phyloP scores from a whole-genome alignment of 2,113 vertebrate species.

The Hypocryptadius cinnamomeus region DNA sequence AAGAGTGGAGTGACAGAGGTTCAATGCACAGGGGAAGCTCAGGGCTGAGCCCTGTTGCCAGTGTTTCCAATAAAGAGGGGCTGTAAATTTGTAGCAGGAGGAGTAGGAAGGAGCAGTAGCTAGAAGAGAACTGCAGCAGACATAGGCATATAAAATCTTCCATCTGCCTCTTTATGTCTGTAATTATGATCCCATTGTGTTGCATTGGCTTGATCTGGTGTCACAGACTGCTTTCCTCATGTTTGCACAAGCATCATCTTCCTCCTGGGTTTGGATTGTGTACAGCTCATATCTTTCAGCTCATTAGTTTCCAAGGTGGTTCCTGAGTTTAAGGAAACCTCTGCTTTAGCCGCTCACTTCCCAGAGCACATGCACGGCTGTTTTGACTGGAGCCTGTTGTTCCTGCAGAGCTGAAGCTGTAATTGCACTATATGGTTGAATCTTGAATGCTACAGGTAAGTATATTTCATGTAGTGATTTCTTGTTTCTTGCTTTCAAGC shows the following conservation, averaged over 20 bases:
- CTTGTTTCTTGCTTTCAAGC: slow-evolving; percentile 56
- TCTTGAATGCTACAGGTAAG: not conserved
- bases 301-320: not conserved
- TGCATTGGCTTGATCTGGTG: not conserved
- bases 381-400: not conserved
- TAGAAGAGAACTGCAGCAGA: not conserved
- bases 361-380: not conserved
- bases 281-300: not conserved
- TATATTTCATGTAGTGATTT: not conserved
- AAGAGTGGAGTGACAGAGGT: not conserved
- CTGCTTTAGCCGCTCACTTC: not conserved
- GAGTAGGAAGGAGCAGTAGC: not conserved
- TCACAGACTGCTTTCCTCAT: not conserved
- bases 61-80: not conserved
- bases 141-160: not conserved
- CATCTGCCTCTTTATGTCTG: not conserved
- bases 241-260: not conserved
- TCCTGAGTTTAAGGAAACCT: not conserved
- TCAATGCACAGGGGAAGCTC: no score
- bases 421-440: not conserved
- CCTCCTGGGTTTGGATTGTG: not conserved
- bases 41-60: not conserved
- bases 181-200: not conserved
- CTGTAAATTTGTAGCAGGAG: not conserved
- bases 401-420: not conserved